Evolutionary conservation across 2,888 invertebrate genomes (phyloP).

Genomic region (Baccha elongata): DNA sequence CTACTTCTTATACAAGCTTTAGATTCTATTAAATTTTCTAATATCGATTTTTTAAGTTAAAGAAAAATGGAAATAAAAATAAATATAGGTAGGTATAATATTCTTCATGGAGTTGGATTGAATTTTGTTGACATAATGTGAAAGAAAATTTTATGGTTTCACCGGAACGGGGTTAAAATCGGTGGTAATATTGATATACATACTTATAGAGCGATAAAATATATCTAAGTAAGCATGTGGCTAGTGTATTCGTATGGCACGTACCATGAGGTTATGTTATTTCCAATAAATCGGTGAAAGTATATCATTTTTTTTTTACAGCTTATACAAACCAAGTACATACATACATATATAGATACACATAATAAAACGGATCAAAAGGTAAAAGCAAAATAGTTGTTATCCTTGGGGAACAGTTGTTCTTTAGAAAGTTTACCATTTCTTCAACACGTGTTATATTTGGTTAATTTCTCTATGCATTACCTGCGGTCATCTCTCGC

Average conservation of each 20-base stretch:
- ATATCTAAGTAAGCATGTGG: neutral
- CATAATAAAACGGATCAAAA: too few relatives aligned
- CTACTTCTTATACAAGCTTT: slow-evolving; percentile 25
- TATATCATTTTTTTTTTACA: too few relatives aligned
- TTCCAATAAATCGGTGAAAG: slow-evolving; percentile 6
- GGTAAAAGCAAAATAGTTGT: too few relatives aligned
- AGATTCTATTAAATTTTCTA: slow-evolving; percentile 62
- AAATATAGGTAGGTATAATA: too few relatives aligned
- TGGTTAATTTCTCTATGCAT: too few relatives aligned
- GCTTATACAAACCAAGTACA: too few relatives aligned
- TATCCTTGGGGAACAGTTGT: too few relatives aligned
- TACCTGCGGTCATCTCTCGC: too few relatives aligned
- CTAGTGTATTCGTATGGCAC: neutral
- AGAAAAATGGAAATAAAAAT: slow-evolving; percentile 19
- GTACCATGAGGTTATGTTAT: neutral
- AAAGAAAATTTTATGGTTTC: slow-evolving; percentile 65
- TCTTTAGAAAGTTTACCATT: too few relatives aligned
- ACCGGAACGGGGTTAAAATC: slow-evolving; percentile 49
- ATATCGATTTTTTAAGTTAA: slow-evolving; percentile 61
- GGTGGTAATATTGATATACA: slow-evolving; percentile 36
- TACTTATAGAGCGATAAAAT: slow-evolving; percentile 8
- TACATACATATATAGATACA: too few relatives aligned
- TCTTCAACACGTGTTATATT: too few relatives aligned
- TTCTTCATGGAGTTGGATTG: slow-evolving; percentile 54
- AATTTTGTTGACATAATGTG: slow-evolving; percentile 64